Evolutionary conservation across 2,113 vertebrate species (phyloP).

Genomic region (Cololabis saira): DNA sequence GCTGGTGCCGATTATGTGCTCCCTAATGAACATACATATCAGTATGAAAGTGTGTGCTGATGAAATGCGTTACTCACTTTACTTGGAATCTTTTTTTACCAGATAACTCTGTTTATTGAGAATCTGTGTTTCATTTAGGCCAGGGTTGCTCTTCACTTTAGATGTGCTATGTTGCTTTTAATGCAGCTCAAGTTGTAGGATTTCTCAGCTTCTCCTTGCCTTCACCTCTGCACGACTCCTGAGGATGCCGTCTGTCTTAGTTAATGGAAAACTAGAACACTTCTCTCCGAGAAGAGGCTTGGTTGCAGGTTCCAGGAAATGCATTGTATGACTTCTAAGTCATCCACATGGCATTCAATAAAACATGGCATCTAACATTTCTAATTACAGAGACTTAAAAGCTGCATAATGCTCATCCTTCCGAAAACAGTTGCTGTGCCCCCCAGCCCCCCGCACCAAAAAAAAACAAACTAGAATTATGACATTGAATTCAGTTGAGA

Average conservation of each 20-base stretch:
- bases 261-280: conserved; percentile 38
- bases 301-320: conserved; percentile 37
- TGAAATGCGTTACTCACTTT: conserved; percentile 18
- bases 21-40: conserved; percentile 61
- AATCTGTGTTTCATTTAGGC: conserved; percentile 39
- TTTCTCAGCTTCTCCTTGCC: conserved; percentile 9
- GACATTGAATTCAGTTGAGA: too few species aligned
- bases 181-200: conserved; percentile 22
- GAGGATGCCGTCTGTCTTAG: conserved; percentile 19
- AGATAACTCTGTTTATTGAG: conserved; percentile 37
- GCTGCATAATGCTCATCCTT: conserved; percentile 29
- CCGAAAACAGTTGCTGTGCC: conserved; percentile 8
- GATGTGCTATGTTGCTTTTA: conserved; percentile 47
- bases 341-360: conserved; percentile 15
- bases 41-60: conserved; percentile 5
- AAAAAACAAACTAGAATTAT: too few species aligned
- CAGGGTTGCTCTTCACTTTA: conserved; percentile 29
- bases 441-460: too few species aligned
- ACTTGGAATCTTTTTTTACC: too few species aligned
- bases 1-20: conserved; percentile 51
- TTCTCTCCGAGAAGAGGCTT: conserved; percentile 18
- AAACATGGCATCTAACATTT: conserved; percentile 34
- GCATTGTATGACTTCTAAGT: conserved; percentile 30
- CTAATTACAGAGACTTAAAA: conserved; percentile 21
- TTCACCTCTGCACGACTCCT: conserved; percentile 9